These are phyloP conservation scores for Macropis europaea DNA, from an alignment of 2,888 invertebrate genomes.

Conservation along the genomic window DNA sequence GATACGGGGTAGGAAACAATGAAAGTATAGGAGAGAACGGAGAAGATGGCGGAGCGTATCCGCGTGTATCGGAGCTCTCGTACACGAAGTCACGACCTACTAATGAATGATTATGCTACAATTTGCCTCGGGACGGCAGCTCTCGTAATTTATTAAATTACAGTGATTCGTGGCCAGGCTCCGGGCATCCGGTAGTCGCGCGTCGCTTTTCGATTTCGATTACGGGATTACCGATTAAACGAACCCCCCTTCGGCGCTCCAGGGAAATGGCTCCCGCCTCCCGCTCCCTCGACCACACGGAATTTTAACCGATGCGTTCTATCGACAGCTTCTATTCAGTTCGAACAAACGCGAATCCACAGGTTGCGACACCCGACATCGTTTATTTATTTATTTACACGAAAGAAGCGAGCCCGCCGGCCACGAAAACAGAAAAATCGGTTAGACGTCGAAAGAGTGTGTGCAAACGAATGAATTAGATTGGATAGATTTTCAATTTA, in stretches of 20 bases:
- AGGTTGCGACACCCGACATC: too few relatives aligned
- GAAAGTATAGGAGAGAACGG: too few relatives aligned
- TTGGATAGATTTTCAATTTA: too few relatives aligned
- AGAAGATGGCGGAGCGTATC: too few relatives aligned
- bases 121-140: constrained; percentile 78
- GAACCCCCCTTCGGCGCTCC: not conserved
- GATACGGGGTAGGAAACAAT: too few relatives aligned
- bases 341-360: too few relatives aligned
- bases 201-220: constrained; percentile 62
- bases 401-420: too few relatives aligned
- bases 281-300: not conserved
- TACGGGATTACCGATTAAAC: constrained; percentile 28
- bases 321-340: too few relatives aligned
- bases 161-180: constrained; percentile 75
- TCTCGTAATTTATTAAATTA: constrained; percentile 79
- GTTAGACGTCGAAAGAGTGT: too few relatives aligned
- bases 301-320: not conserved
- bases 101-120: constrained; percentile 79
- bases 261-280: not conserved
- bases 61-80: constrained; percentile 39
- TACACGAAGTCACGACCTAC: constrained; percentile 78
- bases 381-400: too few relatives aligned
- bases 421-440: too few relatives aligned
- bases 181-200: constrained; percentile 71
- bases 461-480: too few relatives aligned